A percentile compares a stretch with the other conserved stretches of the same genome.
Conservation (phyloP, 30 jellyfish, hydroid and myxozoan species). For the Cassiopea andromeda region DNA sequence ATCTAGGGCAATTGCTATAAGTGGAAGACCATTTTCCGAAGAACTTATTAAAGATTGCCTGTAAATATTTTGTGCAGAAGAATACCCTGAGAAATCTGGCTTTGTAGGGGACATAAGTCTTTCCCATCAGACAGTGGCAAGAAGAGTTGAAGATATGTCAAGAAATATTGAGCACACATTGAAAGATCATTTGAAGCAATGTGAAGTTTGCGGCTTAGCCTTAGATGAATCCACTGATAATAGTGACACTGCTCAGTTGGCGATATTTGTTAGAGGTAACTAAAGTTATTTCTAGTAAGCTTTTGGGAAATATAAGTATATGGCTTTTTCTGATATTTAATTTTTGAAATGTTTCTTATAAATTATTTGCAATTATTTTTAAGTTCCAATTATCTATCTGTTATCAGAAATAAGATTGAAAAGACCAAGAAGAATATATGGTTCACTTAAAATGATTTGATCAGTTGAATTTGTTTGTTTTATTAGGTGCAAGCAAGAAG, state of each 20-base stretch:
- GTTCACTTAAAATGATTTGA: not conserved
- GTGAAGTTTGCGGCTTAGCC: not conserved
- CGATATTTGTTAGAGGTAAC: constrained; percentile 26
- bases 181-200: not conserved
- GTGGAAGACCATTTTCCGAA: not conserved
- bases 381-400: not conserved
- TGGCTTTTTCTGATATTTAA: too few species aligned
- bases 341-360: too few species aligned
- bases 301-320: not conserved
- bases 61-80: not conserved
- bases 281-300: constrained; percentile 16
- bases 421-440: not conserved
- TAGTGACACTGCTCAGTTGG: constrained; percentile 32
- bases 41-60: not conserved
- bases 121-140: not conserved
- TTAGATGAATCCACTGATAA: constrained; percentile 1
- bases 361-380: not conserved
- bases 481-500: constrained; percentile 15
- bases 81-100: not conserved
- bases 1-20: not conserved
- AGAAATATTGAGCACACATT: not conserved
- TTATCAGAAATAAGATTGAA: not conserved
- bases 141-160: not conserved
- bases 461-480: not conserved
- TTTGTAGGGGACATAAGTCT: not conserved